Base-by-base conservation (phyloP, 1,140 invertebrate species). In the Brachionus asplanchnoidis region DNA sequence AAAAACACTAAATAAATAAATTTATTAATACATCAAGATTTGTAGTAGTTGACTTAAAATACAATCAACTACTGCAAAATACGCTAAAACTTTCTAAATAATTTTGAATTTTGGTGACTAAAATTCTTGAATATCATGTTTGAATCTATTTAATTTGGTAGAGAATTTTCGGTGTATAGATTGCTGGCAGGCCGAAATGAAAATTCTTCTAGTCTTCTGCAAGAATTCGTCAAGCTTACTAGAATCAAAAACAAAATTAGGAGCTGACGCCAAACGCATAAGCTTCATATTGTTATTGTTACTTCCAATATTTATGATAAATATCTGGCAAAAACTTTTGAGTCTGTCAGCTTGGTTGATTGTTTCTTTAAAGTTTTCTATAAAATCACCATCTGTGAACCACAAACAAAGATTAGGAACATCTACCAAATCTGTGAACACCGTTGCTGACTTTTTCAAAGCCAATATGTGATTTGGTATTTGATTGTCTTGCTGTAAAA, bases 281-380 rank as follows among this genome's bases (percentile, higher is more conserved):
- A 77, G 28, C 26, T 75, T 70, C 7, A 70, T 44, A 40, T 44
- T 42, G 6, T 75, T 75, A 3, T 9, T 23, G 17, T 28, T 23
- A 26, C 42, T 77, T 20, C 44, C 73, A 23, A 77, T 26, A 77
- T 77, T 77, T 11, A 77, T 17, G 3, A 50, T 12, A 26, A 77
- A 77, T 17, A 77, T 26, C 26, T 77, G 73, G n/a, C 73, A 77
- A 77, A 77, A 77, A 77, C 26, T 77, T 26, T 77, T 77, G 6
- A 77, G 14, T 12, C 3, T 23, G 4, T 77, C 26, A 50, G 73
- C 42, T 50, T 50, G 42, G 8, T 26, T 46, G 5, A 23, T 50
- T 26, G 46, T 50, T 46, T 50, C 17, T 5, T 11, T 26, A 26
- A 77, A 50, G 26, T 77, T 14, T 36, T 77, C 42, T 5, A 26